phyloP scores from a whole-genome alignment of 2,797 vertebrate species.

The Poeciliopsis gracilis region DNA sequence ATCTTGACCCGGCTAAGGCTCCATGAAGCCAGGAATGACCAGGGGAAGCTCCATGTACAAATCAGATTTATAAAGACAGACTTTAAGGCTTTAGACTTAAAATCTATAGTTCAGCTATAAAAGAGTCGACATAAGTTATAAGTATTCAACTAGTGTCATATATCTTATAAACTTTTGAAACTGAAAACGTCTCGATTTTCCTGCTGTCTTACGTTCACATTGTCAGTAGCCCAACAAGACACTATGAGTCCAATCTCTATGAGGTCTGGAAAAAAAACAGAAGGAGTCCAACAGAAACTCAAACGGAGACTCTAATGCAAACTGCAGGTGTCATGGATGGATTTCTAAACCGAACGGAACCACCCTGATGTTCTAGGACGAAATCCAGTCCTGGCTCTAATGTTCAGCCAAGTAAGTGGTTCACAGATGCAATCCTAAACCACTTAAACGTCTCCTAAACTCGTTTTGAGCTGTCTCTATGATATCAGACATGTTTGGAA shows the following conservation, averaged over 20 bases:
- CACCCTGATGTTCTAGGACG: background rate
- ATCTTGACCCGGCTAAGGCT: background rate
- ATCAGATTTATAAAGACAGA: background rate
- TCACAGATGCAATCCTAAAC: conserved; percentile 3
- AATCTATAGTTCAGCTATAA: background rate
- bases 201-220: background rate
- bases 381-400: conserved; percentile 5
- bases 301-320: background rate
- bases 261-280: background rate
- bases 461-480: background rate
- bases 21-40: background rate
- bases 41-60: background rate
- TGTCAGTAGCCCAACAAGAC: background rate
- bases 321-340: conserved; percentile 15
- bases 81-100: background rate
- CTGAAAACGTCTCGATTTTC: background rate
- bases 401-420: background rate
- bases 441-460: background rate
- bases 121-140: background rate
- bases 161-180: background rate
- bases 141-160: background rate
- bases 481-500: conserved; percentile 9
- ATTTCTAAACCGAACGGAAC: conserved; percentile 2
- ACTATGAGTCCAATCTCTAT: conserved; percentile 4
- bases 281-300: background rate